phyloP scores from a whole-genome alignment of 2,113 vertebrate genomes.

The Pachyramphus minor region DNA sequence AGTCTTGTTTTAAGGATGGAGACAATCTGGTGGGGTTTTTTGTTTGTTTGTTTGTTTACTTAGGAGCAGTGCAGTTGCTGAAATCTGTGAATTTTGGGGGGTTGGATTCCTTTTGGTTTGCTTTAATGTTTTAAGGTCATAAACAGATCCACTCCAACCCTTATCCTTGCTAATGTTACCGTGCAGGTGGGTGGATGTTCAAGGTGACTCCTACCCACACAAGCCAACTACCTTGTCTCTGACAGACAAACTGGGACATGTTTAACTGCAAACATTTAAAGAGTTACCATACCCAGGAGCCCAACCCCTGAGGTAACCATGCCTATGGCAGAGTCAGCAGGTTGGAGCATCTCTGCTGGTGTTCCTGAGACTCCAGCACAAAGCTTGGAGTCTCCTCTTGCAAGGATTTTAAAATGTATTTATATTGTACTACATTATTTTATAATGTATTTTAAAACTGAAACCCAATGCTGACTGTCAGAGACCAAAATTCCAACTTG shows the following conservation, averaged over 20 bases:
- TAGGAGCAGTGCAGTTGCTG: neutral
- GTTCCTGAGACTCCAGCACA: neutral
- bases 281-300: neutral
- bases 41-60: no score
- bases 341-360: neutral
- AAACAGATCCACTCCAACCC: neutral
- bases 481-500: neutral
- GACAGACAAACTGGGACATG: neutral
- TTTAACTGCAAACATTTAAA: neutral
- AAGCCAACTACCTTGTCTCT: neutral
- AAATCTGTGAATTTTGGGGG: neutral
- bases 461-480: neutral
- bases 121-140: neutral
- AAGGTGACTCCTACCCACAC: neutral
- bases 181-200: neutral
- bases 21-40: neutral
- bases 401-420: no score
- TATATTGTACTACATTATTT: no score
- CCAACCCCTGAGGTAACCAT: neutral
- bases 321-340: neutral
- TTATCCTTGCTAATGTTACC: neutral
- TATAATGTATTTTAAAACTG: neutral
- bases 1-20: conserved; percentile 40
- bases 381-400: neutral
- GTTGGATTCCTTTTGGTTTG: neutral